Evolutionary conservation across 35 echinoderm and acorn worm genomes (phyloP).

Genomic region (Amphiura filiformis): DNA sequence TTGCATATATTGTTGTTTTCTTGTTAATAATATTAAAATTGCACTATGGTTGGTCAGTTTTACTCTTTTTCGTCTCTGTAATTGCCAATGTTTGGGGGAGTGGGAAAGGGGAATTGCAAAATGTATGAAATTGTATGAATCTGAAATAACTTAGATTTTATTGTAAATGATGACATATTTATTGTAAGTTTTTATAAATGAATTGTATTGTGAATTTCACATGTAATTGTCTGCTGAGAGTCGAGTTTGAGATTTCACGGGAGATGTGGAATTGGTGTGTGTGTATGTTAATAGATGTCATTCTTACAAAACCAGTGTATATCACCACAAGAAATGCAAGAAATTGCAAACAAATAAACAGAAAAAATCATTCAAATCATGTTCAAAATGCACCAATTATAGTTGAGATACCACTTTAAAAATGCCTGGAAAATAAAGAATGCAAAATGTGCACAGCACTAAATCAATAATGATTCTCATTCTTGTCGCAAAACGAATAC

Average conservation of each 20-base stretch:
- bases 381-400: no score
- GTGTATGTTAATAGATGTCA: neutral
- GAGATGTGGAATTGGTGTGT: neutral
- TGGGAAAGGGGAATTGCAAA: neutral
- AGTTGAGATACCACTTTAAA: no score
- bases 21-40: neutral
- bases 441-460: no score
- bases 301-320: neutral
- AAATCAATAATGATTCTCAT: no score
- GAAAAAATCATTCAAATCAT: no score
- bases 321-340: no score
- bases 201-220: neutral
- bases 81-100: neutral
- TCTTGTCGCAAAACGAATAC: no score
- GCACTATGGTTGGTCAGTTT: neutral
- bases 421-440: no score
- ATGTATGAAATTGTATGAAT: conserved; percentile 8
- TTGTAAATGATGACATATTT: neutral
- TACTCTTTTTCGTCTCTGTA: no score
- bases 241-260: neutral
- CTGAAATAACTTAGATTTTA: neutral
- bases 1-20: neutral
- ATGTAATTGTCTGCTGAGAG: neutral
- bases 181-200: neutral
- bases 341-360: no score